Conservation (phyloP, 2,113 vertebrate genomes). For the Hippocampus comes region DNA sequence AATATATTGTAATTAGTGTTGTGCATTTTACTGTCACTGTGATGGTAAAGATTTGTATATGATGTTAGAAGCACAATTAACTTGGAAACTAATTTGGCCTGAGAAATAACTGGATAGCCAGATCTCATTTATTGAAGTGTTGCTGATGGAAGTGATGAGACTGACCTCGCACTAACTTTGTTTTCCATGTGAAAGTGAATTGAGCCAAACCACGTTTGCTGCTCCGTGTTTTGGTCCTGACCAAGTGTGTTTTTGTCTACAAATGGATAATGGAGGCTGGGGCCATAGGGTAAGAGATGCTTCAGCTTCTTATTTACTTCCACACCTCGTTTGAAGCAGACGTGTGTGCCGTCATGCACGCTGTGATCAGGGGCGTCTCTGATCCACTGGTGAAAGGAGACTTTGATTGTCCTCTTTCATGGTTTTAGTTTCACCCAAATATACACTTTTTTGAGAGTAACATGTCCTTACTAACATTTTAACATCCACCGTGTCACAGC, state of each 20-base stretch:
- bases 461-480: neutral
- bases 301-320: too few species aligned
- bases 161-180: slow-evolving; percentile 1
- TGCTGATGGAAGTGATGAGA: neutral
- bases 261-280: slow-evolving; percentile 99
- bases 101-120: neutral
- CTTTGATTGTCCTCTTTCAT: too few species aligned
- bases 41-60: neutral
- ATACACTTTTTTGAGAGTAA: neutral
- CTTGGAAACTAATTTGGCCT: neutral
- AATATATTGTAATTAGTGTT: neutral
- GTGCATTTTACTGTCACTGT: neutral
- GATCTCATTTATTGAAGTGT: neutral
- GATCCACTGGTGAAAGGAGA: too few species aligned
- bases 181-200: slow-evolving; percentile 46
- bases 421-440: neutral
- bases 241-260: slow-evolving; percentile 62
- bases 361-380: too few species aligned
- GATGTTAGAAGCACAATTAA: neutral
- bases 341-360: too few species aligned
- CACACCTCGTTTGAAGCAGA: too few species aligned
- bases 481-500: neutral
- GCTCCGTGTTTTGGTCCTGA: slow-evolving; percentile 45
- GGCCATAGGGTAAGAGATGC: slow-evolving; percentile 87
- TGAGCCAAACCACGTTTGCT: slow-evolving; percentile 20